These are phyloP conservation scores for Drosophila kanapiae DNA, from an alignment of 1,140 invertebrate species.

Conservation along the genomic window DNA sequence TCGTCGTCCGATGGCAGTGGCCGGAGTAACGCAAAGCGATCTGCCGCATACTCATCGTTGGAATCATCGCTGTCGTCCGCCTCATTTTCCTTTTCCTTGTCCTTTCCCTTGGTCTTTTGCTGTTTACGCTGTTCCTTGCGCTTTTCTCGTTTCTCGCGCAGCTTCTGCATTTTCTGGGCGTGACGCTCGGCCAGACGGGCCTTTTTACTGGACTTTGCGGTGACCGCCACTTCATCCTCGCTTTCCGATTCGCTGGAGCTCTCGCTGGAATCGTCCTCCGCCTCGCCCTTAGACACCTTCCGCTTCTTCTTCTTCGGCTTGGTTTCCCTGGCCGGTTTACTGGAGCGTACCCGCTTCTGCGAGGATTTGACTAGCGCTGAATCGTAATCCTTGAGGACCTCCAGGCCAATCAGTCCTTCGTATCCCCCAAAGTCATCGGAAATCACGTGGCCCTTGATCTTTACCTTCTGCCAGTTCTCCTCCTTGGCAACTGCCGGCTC, in stretches of 20 bases:
- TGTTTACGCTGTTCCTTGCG: constrained; percentile 67
- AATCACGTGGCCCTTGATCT: constrained; percentile 82
- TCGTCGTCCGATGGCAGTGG: constrained; percentile 52
- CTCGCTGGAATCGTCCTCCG: constrained; percentile 49
- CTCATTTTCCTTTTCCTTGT: constrained; percentile 5
- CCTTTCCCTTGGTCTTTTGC: constrained; percentile 18
- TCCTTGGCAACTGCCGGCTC: constrained; percentile 14
- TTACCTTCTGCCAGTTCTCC: constrained; percentile 77
- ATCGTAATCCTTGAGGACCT: constrained; percentile 82
- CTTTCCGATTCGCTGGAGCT: constrained; percentile 51
- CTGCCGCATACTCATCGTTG: constrained; percentile 55
- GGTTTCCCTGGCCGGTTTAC: neutral
- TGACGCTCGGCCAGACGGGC: constrained; percentile 58
- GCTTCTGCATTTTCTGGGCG: constrained; percentile 56
- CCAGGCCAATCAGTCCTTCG: constrained; percentile 81
- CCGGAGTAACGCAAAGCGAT: constrained; percentile 65
- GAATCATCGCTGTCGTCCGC: constrained; percentile 19
- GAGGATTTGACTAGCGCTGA: constrained; percentile 61
- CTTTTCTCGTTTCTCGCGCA: constrained; percentile 62
- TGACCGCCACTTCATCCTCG: constrained; percentile 13
- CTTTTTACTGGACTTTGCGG: constrained; percentile 45
- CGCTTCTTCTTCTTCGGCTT: constrained; percentile 31
- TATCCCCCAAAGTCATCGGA: constrained; percentile 74
- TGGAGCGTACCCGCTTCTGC: constrained; percentile 22
- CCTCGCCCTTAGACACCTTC: constrained; percentile 37